A percentile compares a stretch with the other conserved stretches of the same genome.
These are phyloP conservation scores for Stegostoma tigrinum DNA, from an alignment of 2,113 vertebrate species.

Conservation along the genomic window DNA sequence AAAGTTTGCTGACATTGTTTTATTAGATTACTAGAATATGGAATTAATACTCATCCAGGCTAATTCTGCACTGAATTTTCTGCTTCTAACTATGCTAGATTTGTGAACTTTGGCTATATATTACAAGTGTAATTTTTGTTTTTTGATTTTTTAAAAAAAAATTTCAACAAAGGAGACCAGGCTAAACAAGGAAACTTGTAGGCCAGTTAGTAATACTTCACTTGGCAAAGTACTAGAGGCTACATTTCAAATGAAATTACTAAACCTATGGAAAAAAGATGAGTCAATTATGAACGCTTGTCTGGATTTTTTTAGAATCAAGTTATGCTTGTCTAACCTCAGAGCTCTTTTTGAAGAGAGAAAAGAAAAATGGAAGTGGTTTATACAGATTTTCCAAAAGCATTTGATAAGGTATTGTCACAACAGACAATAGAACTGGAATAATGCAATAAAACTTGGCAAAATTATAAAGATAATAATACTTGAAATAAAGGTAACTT, in stretches of 20 bases:
- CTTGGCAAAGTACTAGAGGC: background rate
- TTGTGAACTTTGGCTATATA: background rate
- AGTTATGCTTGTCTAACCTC: background rate
- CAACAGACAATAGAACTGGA: background rate
- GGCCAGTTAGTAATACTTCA: background rate
- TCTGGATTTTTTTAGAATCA: background rate
- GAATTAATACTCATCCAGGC: background rate
- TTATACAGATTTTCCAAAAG: background rate
- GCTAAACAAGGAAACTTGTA: background rate
- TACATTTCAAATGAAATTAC: background rate
- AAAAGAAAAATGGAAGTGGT: background rate
- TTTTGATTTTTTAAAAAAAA: too few species aligned
- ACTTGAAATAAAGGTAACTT: background rate
- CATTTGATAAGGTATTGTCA: background rate
- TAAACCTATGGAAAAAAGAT: background rate
- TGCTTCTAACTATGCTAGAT: background rate
- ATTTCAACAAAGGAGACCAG: background rate
- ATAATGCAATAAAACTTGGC: background rate
- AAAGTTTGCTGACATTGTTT: background rate
- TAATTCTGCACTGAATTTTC: background rate
- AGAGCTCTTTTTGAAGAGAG: background rate
- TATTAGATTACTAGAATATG: background rate
- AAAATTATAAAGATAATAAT: background rate
- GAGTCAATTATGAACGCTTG: background rate
- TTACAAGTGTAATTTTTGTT: background rate